Base-by-base conservation (phyloP, 2,888 invertebrate species). In the Spodoptera picta region DNA sequence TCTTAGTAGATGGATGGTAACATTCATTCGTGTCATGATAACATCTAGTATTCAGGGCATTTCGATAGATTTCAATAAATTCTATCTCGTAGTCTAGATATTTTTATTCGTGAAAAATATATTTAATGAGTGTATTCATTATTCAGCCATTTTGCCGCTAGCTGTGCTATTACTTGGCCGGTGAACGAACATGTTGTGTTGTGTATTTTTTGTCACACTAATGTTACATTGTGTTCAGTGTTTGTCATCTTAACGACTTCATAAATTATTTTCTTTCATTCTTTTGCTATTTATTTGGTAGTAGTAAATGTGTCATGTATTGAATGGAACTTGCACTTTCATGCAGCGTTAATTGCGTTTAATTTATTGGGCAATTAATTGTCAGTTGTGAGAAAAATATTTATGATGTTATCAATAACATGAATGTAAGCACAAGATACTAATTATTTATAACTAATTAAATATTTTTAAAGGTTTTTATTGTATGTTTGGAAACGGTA, bases 1-100 rank as follows among this genome's bases (percentile, higher is more conserved):
- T 77, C 66, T 72, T 68, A 69, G 71, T 50, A 68, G 66, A 69
- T 65, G 50, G 71, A 62, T 73, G 62, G 54, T 69, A 64, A 64
- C 70, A 66, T 66, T 73, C 59, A 66, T 81, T 80, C 74, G 73
- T 76, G 75, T 52, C 24, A 52, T 51, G 80, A 83, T 81, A 69
- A 24, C 54, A 81, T 83, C 79, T 76, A 72, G 75, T 69, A 81
- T 83, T 81, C 79, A 65, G 75, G 69, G 70, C 73, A 73, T 61
- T 77, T 73, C 65, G 80, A 58, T 62, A 60, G 60, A 61, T 77
- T 79, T 77, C 74, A 79, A 82, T 84, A 79, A 77, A 80, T 79
- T 78, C 67, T 45, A 60, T 55, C 68, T 47, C 50, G 41, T 53
- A 65, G 54, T 74, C 69, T 71, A 46, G 63, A 67, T 73, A 59